A percentile compares a stretch with the other conserved stretches of the same genome.
Conservation (phyloP, 2,113 vertebrate genomes). For the Rhinolophus ferrumequinum region DNA sequence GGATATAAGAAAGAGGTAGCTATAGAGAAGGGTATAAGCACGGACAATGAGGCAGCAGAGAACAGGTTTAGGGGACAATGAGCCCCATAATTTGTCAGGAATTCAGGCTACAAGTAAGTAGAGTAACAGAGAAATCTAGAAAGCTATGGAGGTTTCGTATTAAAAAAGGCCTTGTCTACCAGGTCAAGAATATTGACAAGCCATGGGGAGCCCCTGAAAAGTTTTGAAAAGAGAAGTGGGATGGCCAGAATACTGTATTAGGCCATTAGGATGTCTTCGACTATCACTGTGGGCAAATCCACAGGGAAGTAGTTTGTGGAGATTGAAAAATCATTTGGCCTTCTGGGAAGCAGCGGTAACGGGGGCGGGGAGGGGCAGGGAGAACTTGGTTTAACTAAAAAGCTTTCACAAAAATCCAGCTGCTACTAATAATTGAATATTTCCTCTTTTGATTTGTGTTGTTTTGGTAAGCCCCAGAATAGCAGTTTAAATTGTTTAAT, state of each 20-base stretch:
- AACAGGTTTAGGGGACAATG: not conserved
- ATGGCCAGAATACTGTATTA: slow-evolving; percentile 24
- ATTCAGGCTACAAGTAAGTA: not conserved
- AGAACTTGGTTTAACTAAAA: slow-evolving; percentile 45
- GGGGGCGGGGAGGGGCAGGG: not conserved
- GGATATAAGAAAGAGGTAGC: not conserved
- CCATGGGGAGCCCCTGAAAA: not conserved
- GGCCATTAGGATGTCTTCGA: slow-evolving; percentile 49
- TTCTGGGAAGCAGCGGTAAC: slow-evolving; percentile 38
- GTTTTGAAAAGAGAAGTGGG: slow-evolving; percentile 22
- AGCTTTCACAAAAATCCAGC: slow-evolving; percentile 56
- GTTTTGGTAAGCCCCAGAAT: slow-evolving; percentile 56
- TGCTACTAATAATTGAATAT: slow-evolving; percentile 73
- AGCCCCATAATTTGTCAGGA: not conserved
- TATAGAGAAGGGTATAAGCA: not conserved
- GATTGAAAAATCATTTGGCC: slow-evolving; percentile 43
- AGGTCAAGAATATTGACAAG: slow-evolving; percentile 16
- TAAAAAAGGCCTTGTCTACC: slow-evolving; percentile 27
- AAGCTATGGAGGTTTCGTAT: not conserved
- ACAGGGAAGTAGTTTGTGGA: slow-evolving; percentile 45
- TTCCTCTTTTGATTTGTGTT: slow-evolving; percentile 69
- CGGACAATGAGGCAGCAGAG: not conserved
- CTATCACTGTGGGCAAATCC: slow-evolving; percentile 44
- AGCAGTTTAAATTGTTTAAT: slow-evolving; percentile 70
- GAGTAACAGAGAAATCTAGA: not conserved